Conservation (phyloP, 2,113 vertebrate species). For the Arizona elegans region DNA sequence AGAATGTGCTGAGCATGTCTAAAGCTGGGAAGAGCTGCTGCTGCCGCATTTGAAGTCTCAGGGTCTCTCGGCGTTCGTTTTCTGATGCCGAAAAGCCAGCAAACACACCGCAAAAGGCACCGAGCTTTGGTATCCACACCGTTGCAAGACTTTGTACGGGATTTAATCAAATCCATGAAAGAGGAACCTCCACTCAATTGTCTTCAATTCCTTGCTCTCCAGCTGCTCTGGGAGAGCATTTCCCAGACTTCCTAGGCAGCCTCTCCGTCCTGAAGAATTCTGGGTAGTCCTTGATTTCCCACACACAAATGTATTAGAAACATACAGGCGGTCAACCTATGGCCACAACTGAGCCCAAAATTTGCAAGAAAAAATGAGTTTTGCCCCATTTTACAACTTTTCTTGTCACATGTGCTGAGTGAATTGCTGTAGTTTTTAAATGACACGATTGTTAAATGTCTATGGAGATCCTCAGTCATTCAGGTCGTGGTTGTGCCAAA, state of each 20-base stretch:
- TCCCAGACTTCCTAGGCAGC: not conserved
- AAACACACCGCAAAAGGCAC: not conserved
- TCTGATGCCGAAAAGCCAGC: not conserved
- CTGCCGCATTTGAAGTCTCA: not conserved
- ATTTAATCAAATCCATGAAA: not conserved
- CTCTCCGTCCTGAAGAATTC: not conserved
- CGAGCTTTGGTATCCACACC: not conserved
- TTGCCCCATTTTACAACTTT: no score
- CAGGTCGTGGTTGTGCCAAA: no score
- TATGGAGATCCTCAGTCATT: no score
- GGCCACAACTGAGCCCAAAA: no score
- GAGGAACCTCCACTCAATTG: no score
- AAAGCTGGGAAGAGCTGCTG: not conserved
- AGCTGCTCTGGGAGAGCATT: not conserved
- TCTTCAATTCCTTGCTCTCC: not conserved
- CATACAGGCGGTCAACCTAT: no score
- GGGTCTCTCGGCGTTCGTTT: not conserved
- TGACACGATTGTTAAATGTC: no score
- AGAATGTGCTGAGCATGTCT: slow-evolving; percentile 11
- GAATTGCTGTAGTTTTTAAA: no score
- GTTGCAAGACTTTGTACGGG: not conserved
- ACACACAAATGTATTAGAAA: no score
- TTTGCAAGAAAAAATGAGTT: no score
- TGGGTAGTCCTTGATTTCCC: not conserved
- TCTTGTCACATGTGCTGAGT: no score